These are phyloP conservation scores for Poeciliopsis paucimaculata DNA, from an alignment of 2,797 vertebrate genomes.

Conservation along the genomic window DNA sequence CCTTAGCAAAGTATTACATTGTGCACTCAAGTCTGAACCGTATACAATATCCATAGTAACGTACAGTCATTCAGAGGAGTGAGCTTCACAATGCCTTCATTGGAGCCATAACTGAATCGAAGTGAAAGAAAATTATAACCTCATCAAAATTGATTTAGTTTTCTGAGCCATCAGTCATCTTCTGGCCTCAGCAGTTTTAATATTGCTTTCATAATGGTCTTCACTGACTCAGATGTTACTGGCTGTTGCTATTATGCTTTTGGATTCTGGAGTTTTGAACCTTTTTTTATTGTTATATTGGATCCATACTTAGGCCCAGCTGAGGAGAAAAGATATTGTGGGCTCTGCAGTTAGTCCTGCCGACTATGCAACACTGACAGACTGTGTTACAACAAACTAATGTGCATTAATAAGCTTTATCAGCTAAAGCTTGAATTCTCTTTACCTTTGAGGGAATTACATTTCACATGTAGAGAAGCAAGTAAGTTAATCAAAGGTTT, in stretches of 20 bases:
- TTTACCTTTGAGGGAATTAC: neutral
- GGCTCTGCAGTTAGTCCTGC: neutral
- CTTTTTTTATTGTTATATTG: slow-evolving; percentile 3
- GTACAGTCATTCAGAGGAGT: neutral
- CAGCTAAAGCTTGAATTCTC: neutral
- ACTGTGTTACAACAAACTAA: neutral
- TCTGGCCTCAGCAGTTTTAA: slow-evolving; percentile 44
- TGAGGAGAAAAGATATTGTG: neutral
- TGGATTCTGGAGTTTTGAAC: slow-evolving; percentile 7
- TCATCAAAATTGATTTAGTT: slow-evolving; percentile 61
- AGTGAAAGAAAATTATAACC: slow-evolving; percentile 54
- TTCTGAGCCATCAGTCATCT: slow-evolving; percentile 33
- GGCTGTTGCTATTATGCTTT: slow-evolving; percentile 16
- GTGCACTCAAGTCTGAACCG: neutral
- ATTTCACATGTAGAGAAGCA: neutral
- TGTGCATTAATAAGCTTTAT: neutral
- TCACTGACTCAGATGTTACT: slow-evolving; percentile 36
- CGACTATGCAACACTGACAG: neutral
- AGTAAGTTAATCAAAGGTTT: neutral
- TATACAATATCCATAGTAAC: slow-evolving; percentile 7
- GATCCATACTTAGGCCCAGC: neutral
- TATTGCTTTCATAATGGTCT: slow-evolving; percentile 14
- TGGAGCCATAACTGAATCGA: slow-evolving; percentile 38
- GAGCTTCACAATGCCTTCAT: slow-evolving; percentile 19
- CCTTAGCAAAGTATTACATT: slow-evolving; percentile 14